Conservation (phyloP, 2,888 invertebrate species). For the Tetrapedia diversipes region DNA sequence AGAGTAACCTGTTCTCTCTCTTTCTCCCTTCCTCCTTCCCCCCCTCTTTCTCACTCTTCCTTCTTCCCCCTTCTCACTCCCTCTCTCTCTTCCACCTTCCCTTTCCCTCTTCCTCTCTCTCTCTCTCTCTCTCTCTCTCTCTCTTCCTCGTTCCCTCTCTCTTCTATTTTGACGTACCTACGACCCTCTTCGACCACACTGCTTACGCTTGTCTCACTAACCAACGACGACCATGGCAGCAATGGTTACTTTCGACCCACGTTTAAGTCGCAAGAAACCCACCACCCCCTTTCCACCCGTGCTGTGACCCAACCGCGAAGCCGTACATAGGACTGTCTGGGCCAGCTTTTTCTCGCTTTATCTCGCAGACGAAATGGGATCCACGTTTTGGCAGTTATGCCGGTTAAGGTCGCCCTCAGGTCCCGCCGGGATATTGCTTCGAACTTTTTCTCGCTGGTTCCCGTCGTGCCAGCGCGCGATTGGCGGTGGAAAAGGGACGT, state of each 20-base stretch:
- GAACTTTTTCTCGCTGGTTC: constrained; percentile 39
- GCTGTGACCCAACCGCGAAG: constrained; percentile 20
- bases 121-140: no score
- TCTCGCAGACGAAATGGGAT: constrained; percentile 56
- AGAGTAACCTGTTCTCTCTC: constrained; percentile 17
- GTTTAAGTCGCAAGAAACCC: constrained; percentile 62
- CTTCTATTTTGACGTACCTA: no score
- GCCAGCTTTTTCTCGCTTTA: constrained; percentile 55
- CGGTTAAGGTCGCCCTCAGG: constrained; percentile 37
- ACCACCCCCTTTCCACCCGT: background rate
- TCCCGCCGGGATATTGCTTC: constrained; percentile 40
- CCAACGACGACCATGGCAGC: constrained; percentile 52
- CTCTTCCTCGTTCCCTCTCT: no score
- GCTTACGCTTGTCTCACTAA: constrained; percentile 57
- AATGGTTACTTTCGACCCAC: constrained; percentile 59
- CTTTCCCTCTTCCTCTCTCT: no score
- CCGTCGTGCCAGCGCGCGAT: constrained; percentile 16
- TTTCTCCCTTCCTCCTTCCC: no score
- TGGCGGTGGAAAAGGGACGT: no score
- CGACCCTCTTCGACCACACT: constrained; percentile 10
- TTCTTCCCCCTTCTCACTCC: no score
- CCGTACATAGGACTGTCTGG: constrained; percentile 34
- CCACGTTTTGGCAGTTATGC: constrained; percentile 67
- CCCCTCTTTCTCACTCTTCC: no score
- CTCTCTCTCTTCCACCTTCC: constrained; percentile 22